These are phyloP conservation scores for Gnatocerus cornutus DNA, from an alignment of 2,888 invertebrate genomes.

Conservation along the genomic window DNA sequence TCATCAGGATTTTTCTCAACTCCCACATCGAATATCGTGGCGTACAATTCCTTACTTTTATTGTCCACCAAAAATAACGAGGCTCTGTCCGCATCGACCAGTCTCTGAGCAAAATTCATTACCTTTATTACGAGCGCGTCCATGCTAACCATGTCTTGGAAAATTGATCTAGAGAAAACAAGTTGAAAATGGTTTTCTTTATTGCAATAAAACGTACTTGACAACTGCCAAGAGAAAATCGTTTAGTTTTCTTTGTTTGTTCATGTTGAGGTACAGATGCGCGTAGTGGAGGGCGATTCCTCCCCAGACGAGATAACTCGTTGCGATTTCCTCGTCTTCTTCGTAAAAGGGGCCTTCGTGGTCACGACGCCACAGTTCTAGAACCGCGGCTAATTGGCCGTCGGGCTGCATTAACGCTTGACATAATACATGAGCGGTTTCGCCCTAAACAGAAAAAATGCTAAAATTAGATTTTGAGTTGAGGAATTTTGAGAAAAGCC, in stretches of 20 bases:
- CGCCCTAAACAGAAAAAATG: slow-evolving; percentile 52
- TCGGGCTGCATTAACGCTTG: slow-evolving; percentile 79
- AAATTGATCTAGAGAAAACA: slow-evolving; percentile 79
- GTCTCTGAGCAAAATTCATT: slow-evolving; percentile 86
- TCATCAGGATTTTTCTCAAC: slow-evolving; percentile 65
- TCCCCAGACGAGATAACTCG: slow-evolving; percentile 80
- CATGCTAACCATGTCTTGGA: slow-evolving; percentile 91
- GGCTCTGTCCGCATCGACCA: slow-evolving; percentile 89
- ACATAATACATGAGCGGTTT: slow-evolving; percentile 72
- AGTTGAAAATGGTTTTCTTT: slow-evolving; percentile 17
- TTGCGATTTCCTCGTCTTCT: slow-evolving; percentile 80
- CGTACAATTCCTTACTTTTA: slow-evolving; percentile 83
- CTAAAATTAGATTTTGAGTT: too few relatives aligned
- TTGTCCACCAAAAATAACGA: slow-evolving; percentile 87
- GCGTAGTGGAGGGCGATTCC: slow-evolving; percentile 81
- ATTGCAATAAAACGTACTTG: slow-evolving; percentile 76
- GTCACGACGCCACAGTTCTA: slow-evolving; percentile 79
- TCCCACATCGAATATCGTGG: slow-evolving; percentile 85
- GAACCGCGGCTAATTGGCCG: slow-evolving; percentile 78
- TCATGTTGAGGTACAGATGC: slow-evolving; percentile 80
- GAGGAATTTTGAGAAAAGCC: too few relatives aligned
- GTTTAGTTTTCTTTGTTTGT: slow-evolving; percentile 81
- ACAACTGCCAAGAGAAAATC: slow-evolving; percentile 87
- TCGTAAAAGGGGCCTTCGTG: slow-evolving; percentile 74
- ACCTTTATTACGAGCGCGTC: slow-evolving; percentile 87